Evolutionary conservation across 1,140 invertebrate species (phyloP).

Genomic region (Pomacea maculata): DNA sequence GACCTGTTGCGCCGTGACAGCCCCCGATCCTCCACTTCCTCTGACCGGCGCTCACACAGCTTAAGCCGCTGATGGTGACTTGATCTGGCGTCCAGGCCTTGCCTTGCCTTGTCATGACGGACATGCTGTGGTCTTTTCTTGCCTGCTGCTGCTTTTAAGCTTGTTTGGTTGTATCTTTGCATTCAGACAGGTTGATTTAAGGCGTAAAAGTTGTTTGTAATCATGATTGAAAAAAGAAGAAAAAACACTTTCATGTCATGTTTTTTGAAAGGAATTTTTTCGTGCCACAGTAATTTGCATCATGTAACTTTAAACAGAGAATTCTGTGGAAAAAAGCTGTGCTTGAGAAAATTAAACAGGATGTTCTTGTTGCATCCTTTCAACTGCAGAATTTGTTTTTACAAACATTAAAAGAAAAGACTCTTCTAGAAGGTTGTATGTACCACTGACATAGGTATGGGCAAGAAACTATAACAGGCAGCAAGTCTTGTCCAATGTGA

Average conservation of each 20-base stretch:
- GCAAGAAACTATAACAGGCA: no score
- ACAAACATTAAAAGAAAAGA: no score
- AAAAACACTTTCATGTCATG: background rate
- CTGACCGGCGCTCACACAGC: conserved; percentile 34
- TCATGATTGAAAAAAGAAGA: background rate
- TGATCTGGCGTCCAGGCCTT: conserved; percentile 24
- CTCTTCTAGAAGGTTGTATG: no score
- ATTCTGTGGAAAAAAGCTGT: no score
- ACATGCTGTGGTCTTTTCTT: background rate
- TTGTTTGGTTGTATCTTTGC: background rate
- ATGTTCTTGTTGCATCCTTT: no score
- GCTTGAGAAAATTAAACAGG: no score
- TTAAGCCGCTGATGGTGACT: conserved; percentile 34
- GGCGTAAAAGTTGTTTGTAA: background rate
- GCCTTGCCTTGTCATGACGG: conserved; percentile 4
- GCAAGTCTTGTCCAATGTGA: no score
- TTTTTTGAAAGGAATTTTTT: no score
- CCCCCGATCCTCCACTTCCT: conserved; percentile 19
- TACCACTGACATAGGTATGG: no score
- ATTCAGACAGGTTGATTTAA: background rate
- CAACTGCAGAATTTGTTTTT: no score
- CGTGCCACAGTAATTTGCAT: no score
- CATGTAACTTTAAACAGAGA: no score
- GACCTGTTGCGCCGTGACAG: conserved; percentile 20
- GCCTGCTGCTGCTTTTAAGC: background rate